A percentile compares a stretch with the other conserved stretches of the same genome.
These are phyloP conservation scores for Papilio elwesi DNA, from an alignment of 2,888 invertebrate genomes.

Conservation along the genomic window DNA sequence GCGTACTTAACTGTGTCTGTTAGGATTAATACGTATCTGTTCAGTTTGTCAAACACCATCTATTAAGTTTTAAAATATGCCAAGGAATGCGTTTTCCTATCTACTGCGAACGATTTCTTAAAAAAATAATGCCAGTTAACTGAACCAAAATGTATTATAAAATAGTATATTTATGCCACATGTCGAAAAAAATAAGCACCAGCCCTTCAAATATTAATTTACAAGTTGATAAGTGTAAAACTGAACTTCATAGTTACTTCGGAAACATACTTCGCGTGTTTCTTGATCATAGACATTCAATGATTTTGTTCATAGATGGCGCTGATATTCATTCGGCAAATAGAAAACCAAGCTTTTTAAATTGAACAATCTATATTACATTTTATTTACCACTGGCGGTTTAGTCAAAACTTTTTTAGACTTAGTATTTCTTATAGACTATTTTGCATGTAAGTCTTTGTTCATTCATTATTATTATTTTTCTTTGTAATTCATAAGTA, in stretches of 20 bases:
- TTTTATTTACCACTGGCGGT: conserved; percentile 75
- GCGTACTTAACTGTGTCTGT: conserved; percentile 73
- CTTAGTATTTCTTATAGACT: conserved; percentile 74
- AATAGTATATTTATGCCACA: conserved; percentile 6
- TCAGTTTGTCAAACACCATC: conserved; percentile 34
- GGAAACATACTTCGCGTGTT: not conserved
- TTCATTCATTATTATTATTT: conserved; percentile 41
- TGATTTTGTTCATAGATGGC: conserved; percentile 6
- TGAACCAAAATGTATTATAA: conserved; percentile 6
- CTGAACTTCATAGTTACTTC: not conserved
- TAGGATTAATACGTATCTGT: conserved; percentile 45
- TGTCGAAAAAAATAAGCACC: conserved; percentile 17
- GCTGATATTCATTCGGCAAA: not conserved
- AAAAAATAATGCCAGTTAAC: conserved; percentile 18
- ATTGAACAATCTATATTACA: not conserved
- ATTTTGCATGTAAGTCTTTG: conserved; percentile 49
- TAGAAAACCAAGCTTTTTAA: not conserved
- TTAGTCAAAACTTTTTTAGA: conserved; percentile 79
- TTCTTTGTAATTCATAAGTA: conserved; percentile 40
- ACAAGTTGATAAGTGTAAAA: not conserved
- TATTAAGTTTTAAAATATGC: conserved; percentile 26
- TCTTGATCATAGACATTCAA: not conserved
- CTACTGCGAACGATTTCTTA: not conserved
- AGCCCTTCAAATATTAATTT: conserved; percentile 6
- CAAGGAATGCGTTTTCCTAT: conserved; percentile 8